Evolutionary conservation across 2,113 vertebrate species (phyloP).

Genomic region (Tichodroma muraria): DNA sequence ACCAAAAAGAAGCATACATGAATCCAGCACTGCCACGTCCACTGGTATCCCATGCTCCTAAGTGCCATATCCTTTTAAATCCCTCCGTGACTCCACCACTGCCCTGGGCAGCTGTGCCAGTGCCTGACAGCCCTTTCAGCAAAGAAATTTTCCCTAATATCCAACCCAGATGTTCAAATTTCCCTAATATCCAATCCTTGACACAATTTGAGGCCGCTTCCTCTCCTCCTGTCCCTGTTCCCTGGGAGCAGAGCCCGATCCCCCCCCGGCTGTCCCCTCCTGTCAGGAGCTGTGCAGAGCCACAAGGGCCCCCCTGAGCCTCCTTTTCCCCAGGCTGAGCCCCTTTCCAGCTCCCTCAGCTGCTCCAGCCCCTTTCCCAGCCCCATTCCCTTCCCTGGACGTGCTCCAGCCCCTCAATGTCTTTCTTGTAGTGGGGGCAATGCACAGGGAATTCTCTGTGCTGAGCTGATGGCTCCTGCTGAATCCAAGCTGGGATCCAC

Average conservation of each 20-base stretch:
- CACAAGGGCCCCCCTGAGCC: neutral
- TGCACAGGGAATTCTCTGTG: neutral
- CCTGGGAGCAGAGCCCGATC: neutral
- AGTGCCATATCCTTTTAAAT: neutral
- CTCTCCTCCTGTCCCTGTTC: neutral
- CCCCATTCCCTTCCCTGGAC: fast-evolving
- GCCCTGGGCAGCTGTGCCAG: neutral
- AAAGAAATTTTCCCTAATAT: neutral
- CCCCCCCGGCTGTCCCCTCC: fast-evolving
- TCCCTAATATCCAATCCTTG: neutral
- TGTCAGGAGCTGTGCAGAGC: neutral
- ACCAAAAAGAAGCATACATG: neutral
- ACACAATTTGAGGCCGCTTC: fast-evolving
- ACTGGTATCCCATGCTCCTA: no score
- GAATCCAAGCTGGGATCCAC: neutral
- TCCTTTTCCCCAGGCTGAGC: neutral
- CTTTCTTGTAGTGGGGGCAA: neutral
- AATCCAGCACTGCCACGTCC: neutral
- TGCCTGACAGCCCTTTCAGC: neutral
- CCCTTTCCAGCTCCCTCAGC: neutral
- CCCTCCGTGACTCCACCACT: neutral
- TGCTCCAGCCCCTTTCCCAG: neutral
- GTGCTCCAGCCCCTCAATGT: fast-evolving
- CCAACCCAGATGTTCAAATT: no score
- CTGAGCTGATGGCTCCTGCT: neutral